Percentiles rank a stretch among this genome's conserved stretches.
phyloP scores from a whole-genome alignment of 2,113 vertebrate species.

The Calypte anna region DNA sequence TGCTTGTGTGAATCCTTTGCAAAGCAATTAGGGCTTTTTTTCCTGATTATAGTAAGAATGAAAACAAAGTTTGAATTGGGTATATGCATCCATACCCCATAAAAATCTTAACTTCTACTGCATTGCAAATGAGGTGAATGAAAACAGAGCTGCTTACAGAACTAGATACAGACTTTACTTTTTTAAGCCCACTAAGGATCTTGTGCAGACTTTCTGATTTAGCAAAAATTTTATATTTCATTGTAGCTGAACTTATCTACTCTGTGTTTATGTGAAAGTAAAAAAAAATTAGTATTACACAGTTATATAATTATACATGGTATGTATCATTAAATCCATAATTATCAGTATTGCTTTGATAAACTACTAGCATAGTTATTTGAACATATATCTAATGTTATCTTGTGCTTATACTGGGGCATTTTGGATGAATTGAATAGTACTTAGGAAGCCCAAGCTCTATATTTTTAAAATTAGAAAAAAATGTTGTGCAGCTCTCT shows the following conservation, averaged over 20 bases:
- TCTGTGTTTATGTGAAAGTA: neutral
- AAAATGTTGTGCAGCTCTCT: neutral
- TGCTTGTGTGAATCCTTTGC: neutral
- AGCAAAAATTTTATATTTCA: neutral
- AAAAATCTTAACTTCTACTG: neutral
- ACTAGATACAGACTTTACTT: neutral
- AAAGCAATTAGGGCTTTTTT: neutral
- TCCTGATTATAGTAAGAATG: neutral
- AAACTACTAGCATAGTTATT: neutral
- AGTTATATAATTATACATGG: neutral
- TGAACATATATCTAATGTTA: neutral
- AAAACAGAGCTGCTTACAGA: neutral
- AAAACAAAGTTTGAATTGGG: neutral
- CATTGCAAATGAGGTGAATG: neutral
- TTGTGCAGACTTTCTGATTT: neutral
- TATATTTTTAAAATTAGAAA: neutral
- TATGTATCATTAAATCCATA: neutral
- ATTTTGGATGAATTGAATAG: neutral
- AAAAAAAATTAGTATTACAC: neutral
- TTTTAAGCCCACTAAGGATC: neutral
- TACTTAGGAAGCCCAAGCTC: neutral
- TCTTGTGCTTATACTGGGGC: neutral
- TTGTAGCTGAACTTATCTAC: neutral
- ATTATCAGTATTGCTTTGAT: neutral
- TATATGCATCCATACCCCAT: neutral